Conservation (phyloP, 2,797 vertebrate species). For the Sebastes kiyomatsui region DNA sequence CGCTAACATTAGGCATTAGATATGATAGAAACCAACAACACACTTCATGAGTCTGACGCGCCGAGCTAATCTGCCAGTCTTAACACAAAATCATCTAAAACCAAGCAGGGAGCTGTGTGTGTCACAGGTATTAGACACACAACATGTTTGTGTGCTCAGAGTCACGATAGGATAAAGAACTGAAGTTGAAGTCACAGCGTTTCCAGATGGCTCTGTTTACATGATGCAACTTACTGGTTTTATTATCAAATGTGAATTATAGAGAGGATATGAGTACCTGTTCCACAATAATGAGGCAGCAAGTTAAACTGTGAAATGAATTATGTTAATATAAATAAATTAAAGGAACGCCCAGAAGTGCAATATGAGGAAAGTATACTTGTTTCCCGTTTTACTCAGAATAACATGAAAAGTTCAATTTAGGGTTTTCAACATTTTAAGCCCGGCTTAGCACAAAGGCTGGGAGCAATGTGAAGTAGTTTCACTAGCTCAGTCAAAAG, state of each 20-base stretch:
- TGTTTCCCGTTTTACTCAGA: not conserved
- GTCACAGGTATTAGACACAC: constrained; percentile 3
- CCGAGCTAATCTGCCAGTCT: not conserved
- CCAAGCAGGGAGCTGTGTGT: not conserved
- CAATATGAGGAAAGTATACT: not conserved
- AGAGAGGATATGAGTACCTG: not conserved
- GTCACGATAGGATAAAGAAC: not conserved
- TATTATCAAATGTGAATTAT: constrained; percentile 17
- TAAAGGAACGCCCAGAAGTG: not conserved
- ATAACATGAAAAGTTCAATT: not conserved
- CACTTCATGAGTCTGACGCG: not conserved
- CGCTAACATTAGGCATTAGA: not conserved
- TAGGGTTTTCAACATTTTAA: not conserved
- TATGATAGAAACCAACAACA: not conserved
- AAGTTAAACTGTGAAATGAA: constrained; percentile 2
- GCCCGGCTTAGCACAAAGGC: not conserved
- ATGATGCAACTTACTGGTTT: constrained; percentile 1
- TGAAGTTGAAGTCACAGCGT: not conserved
- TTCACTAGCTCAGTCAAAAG: not conserved
- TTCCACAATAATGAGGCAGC: not conserved
- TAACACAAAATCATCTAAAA: not conserved
- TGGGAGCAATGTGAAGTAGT: not conserved
- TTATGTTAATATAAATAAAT: not conserved
- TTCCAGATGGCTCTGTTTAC: constrained; percentile 35
- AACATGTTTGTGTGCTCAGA: not conserved